Base-by-base conservation (phyloP, 2,113 vertebrate genomes). In the human region DNA sequence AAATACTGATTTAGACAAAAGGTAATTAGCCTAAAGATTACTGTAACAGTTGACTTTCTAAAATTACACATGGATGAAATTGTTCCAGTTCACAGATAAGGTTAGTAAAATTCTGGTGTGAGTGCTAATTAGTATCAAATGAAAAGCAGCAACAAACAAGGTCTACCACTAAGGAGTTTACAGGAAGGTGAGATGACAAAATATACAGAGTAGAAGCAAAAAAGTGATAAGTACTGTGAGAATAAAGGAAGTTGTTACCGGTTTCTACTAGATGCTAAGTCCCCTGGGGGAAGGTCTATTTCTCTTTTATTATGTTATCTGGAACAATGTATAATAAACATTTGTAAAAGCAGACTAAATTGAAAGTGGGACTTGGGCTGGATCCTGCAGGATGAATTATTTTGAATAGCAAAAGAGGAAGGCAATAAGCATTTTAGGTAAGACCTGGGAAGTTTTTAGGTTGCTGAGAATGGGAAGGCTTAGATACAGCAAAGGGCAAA, bases 1-100 rank as follows among this genome's bases (percentile, higher is more conserved):
- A 93, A 85, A 80, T 35, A 76, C 48, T 80, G 88, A 90, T 45
- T 84, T n/a, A 96, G 48, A 86, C 59, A 50, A 84, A 95, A 85
- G 66, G 18, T 43, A 96, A 95, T 35, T 52, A 68, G 23, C 68
- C 68, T 81, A 91, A 97, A 68, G 27, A 72, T 68, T 80, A 75
- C 66, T 89, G 5, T 38, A 95, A 83, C 3, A 82, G 8, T 25
- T 94, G 20, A 70, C 94, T 95, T 89, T 66, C 59, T 96, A 93
- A 96, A 94, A 82, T 40, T 68, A 82, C 59, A 32, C n/a, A 88
- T 45, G 5, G 64, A 8, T 84, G 48, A 52, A 97, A 90, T 30
- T 61, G 23, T 85, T 66, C 72, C 50, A 40, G 59, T 92, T 48
- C 66, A 85, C 18, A 48, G 32, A 80, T 4, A 72, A 40, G 9